These are phyloP conservation scores for Macrophya alboannulata DNA, from an alignment of 2,888 invertebrate species.

Conservation along the genomic window DNA sequence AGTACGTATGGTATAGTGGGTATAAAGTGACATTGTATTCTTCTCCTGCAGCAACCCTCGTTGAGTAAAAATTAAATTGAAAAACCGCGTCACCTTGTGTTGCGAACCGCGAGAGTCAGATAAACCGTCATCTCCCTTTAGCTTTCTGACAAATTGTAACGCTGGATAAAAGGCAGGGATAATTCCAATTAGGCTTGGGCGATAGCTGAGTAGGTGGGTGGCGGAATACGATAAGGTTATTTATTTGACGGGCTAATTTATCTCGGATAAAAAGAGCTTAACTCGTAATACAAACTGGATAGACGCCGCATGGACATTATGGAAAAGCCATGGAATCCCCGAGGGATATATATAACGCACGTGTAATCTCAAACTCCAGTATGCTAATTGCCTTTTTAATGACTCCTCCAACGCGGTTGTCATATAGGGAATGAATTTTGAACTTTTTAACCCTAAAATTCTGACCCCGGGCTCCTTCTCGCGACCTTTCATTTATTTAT, in stretches of 20 bases:
- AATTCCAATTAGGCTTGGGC: conserved; percentile 52
- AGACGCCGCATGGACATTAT: conserved; percentile 45
- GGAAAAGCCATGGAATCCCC: conserved; percentile 62
- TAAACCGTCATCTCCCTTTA: conserved; percentile 17
- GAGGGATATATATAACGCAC: conserved; percentile 58
- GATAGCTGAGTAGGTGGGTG: conserved; percentile 58
- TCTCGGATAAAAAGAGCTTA: conserved; percentile 70
- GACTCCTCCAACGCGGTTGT: conserved; percentile 14
- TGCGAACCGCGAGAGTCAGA: conserved; percentile 38
- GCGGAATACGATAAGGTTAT: conserved; percentile 69
- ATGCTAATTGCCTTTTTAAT: conserved; percentile 35
- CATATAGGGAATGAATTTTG: neutral
- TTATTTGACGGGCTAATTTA: conserved; percentile 73
- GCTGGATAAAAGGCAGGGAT: conserved; percentile 47
- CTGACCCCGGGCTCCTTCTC: neutral
- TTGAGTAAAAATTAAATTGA: conserved; percentile 22
- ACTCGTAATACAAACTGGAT: conserved; percentile 49
- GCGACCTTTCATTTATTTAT: neutral
- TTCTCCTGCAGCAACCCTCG: neutral
- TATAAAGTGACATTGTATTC: conserved; percentile 8
- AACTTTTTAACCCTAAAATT: neutral
- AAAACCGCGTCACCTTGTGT: conserved; percentile 18
- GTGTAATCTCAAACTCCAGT: conserved; percentile 52
- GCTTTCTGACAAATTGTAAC: conserved; percentile 45
- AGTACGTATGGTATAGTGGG: neutral